Conservation (phyloP, 23 tunicate genomes). For the Ciona savignyi region DNA sequence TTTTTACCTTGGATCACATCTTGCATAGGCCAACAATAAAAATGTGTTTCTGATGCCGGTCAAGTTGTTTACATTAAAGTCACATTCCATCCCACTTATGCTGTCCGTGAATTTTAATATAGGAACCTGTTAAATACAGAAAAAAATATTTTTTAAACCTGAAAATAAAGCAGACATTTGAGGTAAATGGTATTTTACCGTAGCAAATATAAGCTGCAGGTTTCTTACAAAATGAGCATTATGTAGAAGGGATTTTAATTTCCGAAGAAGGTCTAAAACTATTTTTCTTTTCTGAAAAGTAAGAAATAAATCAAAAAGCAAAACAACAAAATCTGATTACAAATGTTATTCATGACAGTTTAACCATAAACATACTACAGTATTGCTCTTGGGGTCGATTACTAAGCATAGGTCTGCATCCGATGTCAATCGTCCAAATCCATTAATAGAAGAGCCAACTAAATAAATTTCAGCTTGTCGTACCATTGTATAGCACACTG, state of each 20-base stretch:
- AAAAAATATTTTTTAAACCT: no score
- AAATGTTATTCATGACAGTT: no score
- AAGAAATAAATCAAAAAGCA: neutral
- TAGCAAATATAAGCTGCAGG: conserved; percentile 62
- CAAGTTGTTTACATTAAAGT: conserved; percentile 64
- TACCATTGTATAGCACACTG: conserved; percentile 1
- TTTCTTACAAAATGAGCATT: conserved; percentile 40
- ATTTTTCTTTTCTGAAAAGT: neutral
- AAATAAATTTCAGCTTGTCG: conserved; percentile 14
- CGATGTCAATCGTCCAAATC: conserved; percentile 59
- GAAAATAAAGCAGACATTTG: no score
- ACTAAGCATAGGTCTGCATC: conserved; percentile 76
- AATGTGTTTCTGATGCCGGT: conserved; percentile 67
- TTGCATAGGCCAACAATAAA: conserved; percentile 52
- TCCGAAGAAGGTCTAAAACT: neutral
- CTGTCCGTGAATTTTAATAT: conserved; percentile 54
- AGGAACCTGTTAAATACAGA: no score
- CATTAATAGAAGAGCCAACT: conserved; percentile 77
- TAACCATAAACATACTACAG: conserved; percentile 9
- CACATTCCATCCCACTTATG: conserved; percentile 48
- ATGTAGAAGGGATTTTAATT: conserved; percentile 5
- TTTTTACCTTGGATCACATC: conserved; percentile 53
- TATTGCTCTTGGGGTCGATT: conserved; percentile 25
- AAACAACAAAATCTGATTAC: no score
- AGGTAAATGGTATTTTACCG: no score